Evolutionary conservation across 2,113 vertebrate genomes (phyloP), one percentile per base, ranked within the genome.

Genomic region (Gopherus flavomarginatus): DNA sequence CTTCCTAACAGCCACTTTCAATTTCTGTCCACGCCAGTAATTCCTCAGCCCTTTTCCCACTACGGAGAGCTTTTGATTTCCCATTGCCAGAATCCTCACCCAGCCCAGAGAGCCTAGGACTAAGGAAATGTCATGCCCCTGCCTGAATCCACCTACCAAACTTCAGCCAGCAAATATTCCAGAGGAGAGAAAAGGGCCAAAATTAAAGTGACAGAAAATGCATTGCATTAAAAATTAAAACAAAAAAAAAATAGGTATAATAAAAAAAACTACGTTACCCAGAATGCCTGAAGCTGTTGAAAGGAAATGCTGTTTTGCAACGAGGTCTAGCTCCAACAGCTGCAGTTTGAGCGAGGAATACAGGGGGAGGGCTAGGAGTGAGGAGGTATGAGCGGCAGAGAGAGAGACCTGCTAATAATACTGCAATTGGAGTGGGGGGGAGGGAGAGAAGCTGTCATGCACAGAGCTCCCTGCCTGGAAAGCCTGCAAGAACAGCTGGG

Each of bases 231-330:
- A 49, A 49, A 49, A 47, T 44, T 50, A 50, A 50, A 42, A 42
- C 42, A 13, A 38, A 4, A 62, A 24, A 8, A 35, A 22, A 26
- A n/a, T n/a, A n/a, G 3, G 38, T 17, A 62, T n/a, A n/a, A 13
- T 31, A 12, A n/a, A 3, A 3, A 8, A 95, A 97, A 99, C 99
- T 99, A 98, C 98, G 98, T 97, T 98, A 98, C 99, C 99, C 99
- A 99, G 97, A 98, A 98, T 98, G 65, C 99, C 84, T 6, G 90
- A 80, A 57, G 2, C 1, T 1, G 84, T 29, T 10, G 85, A 21
- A 75, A 98, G 99, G 99, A 99, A 99, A 98, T 99, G 98, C 98
- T 99, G 98, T 97, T 93, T 24, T 77, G 94, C 95, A 44, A 83
- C 89, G 94, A 96, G 95, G 91, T 93, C 97, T 85, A 38, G 97